Conservation (phyloP, 2,888 invertebrate species). For the Pollenia labialis region DNA sequence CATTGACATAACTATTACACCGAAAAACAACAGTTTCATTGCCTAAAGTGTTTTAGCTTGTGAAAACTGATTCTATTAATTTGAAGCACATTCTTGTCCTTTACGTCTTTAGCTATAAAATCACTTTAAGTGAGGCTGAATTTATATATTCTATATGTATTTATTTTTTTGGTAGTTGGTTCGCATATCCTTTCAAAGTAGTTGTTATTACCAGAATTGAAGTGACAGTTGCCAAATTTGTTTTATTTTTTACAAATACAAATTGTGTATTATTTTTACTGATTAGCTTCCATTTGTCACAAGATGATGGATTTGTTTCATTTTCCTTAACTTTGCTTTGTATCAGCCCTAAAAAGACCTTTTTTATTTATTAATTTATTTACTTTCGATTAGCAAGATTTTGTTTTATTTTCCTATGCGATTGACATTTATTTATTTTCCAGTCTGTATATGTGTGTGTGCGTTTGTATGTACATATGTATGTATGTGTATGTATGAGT, state of each 20-base stretch:
- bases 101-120: neutral
- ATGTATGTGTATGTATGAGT: too few species aligned
- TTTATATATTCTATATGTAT: neutral
- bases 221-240: neutral
- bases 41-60: neutral
- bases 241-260: slow-evolving; percentile 4
- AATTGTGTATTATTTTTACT: neutral
- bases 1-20: neutral
- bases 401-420: neutral
- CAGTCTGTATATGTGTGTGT: too few species aligned
- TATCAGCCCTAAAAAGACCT: neutral
- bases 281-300: slow-evolving; percentile 35
- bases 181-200: neutral
- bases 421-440: too few species aligned
- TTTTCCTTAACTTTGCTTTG: slow-evolving; percentile 26
- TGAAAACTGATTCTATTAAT: neutral
- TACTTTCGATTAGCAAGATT: neutral
- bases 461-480: too few species aligned
- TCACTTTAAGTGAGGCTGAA: slow-evolving; percentile 1
- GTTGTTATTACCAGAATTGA: slow-evolving; percentile 24
- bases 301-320: slow-evolving; percentile 25
- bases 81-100: neutral
- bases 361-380: neutral
- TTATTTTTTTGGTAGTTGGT: neutral
- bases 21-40: neutral